A percentile compares a stretch with the other conserved stretches of the same genome.
phyloP scores from a whole-genome alignment of 2,888 invertebrate species.

The Melikaiella ostensackeni region DNA sequence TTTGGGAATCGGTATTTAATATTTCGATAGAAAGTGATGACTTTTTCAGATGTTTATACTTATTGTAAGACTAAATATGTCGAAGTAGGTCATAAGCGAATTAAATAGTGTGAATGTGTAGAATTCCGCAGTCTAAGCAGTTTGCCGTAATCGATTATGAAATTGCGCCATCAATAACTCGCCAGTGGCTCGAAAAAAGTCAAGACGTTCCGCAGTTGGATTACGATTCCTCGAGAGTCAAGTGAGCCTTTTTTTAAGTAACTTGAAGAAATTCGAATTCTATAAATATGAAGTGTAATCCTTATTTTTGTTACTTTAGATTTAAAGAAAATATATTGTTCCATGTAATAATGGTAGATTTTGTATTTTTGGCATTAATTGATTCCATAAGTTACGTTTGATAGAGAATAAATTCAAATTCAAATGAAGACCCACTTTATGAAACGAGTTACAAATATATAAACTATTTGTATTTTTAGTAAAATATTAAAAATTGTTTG shows the following conservation, averaged over 20 bases:
- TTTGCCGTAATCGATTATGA: not conserved
- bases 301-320: not conserved
- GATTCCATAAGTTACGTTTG: too few species aligned
- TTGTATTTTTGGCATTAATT: too few species aligned
- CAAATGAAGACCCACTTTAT: too few species aligned
- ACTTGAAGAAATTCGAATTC: not conserved
- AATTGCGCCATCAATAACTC: conserved; percentile 6
- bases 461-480: not conserved
- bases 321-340: not conserved
- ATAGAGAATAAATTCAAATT: too few species aligned
- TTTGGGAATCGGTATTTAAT: not conserved
- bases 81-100: conserved; percentile 15
- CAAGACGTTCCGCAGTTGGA: not conserved
- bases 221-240: not conserved
- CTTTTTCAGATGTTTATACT: conserved; percentile 21
- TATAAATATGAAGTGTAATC: not conserved
- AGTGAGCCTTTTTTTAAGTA: not conserved
- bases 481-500: not conserved
- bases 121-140: conserved; percentile 9
- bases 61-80: conserved; percentile 18
- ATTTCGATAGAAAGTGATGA: conserved; percentile 14
- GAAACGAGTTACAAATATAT: too few species aligned
- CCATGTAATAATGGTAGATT: not conserved
- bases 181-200: not conserved
- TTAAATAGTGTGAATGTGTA: not conserved